Conservation (phyloP, 2,888 invertebrate genomes). For the Nemapogon koenigi region DNA sequence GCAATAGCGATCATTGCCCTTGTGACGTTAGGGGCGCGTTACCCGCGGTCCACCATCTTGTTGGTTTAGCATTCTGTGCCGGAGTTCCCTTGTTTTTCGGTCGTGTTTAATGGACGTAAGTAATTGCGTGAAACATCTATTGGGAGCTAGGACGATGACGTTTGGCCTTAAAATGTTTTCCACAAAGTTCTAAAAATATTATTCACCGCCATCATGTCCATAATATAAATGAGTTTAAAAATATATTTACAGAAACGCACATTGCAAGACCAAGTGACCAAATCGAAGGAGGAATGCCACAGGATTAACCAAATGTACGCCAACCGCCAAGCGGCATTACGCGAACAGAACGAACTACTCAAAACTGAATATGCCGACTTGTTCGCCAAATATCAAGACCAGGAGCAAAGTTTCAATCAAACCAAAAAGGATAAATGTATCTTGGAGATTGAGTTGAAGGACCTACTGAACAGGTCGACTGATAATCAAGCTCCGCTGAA, state of each 20-base stretch:
- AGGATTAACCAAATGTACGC: conserved; percentile 57
- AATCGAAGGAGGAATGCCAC: conserved; percentile 50
- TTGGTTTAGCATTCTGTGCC: too few species aligned
- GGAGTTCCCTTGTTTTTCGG: too few species aligned
- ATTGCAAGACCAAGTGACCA: conserved; percentile 38
- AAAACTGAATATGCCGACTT: conserved; percentile 35
- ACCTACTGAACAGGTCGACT: conserved; percentile 43
- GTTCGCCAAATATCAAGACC: conserved; percentile 32
- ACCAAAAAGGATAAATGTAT: conserved; percentile 44
- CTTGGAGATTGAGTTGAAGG: conserved; percentile 50
- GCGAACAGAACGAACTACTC: conserved; percentile 40
- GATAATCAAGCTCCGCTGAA: conserved; percentile 34
- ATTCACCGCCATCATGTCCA: too few species aligned
- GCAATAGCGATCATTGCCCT: too few species aligned
- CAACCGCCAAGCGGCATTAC: conserved; percentile 34
- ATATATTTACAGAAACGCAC: conserved; percentile 35
- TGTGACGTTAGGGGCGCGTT: too few species aligned
- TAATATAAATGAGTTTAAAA: too few species aligned
- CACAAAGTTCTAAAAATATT: background rate
- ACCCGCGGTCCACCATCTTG: too few species aligned
- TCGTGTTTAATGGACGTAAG: too few species aligned
- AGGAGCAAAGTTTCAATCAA: conserved; percentile 41
- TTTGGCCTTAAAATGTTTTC: too few species aligned
- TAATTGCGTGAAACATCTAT: too few species aligned
- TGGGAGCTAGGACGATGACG: too few species aligned